These are phyloP conservation scores for Peromyscus polionotus DNA, from an alignment of 2,113 vertebrate genomes.

Conservation along the genomic window DNA sequence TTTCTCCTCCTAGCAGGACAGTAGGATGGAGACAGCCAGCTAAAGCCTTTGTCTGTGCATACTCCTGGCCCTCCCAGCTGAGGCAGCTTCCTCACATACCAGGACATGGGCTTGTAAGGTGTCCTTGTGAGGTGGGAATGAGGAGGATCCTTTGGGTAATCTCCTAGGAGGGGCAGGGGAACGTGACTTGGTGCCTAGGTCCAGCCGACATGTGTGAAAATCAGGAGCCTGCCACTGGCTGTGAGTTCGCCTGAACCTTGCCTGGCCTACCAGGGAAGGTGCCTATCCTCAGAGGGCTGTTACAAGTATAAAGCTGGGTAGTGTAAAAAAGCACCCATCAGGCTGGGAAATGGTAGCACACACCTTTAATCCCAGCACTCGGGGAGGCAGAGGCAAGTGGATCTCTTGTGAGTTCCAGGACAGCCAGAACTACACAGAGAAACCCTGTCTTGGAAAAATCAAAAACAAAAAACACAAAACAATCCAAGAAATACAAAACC, in stretches of 20 bases:
- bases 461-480: not conserved
- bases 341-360: not conserved
- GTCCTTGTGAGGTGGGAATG: not conserved
- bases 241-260: not conserved
- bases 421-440: not conserved
- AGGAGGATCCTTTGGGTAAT: not conserved
- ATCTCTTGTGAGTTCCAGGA: not conserved
- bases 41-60: not conserved
- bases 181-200: not conserved
- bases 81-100: not conserved
- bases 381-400: not conserved
- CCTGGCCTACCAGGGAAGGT: not conserved
- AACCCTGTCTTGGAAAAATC: not conserved
- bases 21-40: not conserved
- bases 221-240: not conserved
- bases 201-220: not conserved
- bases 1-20: not conserved
- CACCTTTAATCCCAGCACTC: not conserved
- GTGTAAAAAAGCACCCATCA: not conserved
- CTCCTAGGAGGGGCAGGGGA: not conserved
- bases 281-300: not conserved
- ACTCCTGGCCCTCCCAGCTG: not conserved
- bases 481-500: too few species aligned
- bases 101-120: not conserved
- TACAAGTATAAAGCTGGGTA: not conserved